phyloP scores from a whole-genome alignment of 2,797 vertebrate species.

The Coreius guichenoti region DNA sequence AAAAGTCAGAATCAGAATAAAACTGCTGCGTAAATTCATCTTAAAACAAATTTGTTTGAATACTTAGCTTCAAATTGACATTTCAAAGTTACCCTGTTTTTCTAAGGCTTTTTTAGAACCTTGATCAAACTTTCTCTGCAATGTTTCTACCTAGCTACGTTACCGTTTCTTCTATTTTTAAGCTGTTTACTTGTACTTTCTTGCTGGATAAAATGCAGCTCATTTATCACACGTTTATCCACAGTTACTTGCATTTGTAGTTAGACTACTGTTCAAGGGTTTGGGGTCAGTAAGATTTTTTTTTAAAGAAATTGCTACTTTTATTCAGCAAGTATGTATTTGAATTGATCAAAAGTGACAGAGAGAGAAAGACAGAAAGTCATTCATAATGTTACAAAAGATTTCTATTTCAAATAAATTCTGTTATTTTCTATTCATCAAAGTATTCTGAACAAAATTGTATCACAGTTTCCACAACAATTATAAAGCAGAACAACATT shows the following conservation, averaged over 20 bases:
- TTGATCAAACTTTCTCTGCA: neutral
- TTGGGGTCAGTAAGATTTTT: neutral
- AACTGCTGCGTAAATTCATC: neutral
- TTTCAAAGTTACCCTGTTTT: slow-evolving; percentile 1
- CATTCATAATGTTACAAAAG: neutral
- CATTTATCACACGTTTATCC: neutral
- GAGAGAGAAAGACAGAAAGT: too few species aligned
- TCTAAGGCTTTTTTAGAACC: slow-evolving; percentile 12
- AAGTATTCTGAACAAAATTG: neutral
- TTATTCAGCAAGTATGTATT: neutral
- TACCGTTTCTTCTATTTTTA: slow-evolving; percentile 19
- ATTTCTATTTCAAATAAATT: neutral
- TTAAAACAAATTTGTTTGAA: slow-evolving; percentile 5
- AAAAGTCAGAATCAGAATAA: slow-evolving; percentile 9
- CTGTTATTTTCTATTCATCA: neutral
- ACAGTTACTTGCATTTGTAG: neutral
- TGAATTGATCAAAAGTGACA: neutral
- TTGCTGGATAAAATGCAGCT: neutral
- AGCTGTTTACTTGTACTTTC: neutral
- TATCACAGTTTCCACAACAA: neutral
- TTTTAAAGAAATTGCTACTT: too few species aligned
- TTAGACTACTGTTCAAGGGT: neutral
- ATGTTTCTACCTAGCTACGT: neutral
- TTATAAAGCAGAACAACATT: neutral
- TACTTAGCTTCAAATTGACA: neutral